These are phyloP conservation scores for Tenebrosternarchus preto DNA, from an alignment of 2,113 vertebrate genomes.

Conservation along the genomic window DNA sequence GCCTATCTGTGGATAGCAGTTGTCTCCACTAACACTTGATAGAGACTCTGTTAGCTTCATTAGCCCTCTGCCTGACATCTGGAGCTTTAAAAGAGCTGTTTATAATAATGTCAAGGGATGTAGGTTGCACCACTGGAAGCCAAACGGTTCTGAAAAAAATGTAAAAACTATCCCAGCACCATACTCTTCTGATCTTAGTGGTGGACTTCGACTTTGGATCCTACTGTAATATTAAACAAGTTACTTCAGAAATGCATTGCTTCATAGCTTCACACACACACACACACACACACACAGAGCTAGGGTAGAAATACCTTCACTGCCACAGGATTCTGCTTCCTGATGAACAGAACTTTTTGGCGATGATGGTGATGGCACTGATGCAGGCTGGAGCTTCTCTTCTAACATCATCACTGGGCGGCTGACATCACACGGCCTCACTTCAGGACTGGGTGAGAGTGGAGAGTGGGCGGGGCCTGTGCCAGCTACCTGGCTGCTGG, in stretches of 20 bases:
- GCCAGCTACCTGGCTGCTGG: background rate
- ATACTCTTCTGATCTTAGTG: background rate
- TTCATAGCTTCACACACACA: too few relatives aligned
- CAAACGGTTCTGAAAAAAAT: too few relatives aligned
- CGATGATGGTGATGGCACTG: background rate
- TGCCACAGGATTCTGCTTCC: constrained; percentile 21
- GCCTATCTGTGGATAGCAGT: too few relatives aligned
- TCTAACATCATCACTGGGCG: background rate
- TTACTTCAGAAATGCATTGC: too few relatives aligned
- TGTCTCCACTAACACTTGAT: too few relatives aligned
- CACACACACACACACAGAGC: background rate
- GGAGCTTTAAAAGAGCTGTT: too few relatives aligned
- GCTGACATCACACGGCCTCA: background rate
- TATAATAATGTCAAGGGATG: too few relatives aligned
- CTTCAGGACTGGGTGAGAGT: background rate
- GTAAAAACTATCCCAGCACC: background rate
- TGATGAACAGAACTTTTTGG: background rate
- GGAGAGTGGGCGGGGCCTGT: background rate
- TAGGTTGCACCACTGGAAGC: too few relatives aligned
- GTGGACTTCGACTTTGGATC: too few relatives aligned
- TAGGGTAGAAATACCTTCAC: constrained; percentile 15
- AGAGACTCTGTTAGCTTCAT: too few relatives aligned
- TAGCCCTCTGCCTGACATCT: too few relatives aligned
- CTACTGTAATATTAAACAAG: too few relatives aligned
- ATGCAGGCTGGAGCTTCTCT: background rate